Evolutionary conservation across 1,140 invertebrate genomes (phyloP).

Genomic region (Babylonia areolata): DNA sequence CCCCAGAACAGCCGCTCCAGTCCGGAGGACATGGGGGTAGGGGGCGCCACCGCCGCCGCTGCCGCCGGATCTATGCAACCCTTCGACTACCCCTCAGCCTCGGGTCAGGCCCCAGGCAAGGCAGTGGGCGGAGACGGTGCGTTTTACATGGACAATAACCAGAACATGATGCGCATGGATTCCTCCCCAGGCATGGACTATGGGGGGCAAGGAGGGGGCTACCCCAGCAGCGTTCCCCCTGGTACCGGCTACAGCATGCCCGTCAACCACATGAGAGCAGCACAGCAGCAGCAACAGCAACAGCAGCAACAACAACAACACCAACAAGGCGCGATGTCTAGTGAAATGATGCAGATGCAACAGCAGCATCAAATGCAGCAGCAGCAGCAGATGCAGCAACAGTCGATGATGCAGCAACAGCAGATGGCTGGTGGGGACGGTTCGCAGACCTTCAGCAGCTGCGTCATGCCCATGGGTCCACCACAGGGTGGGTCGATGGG

Average conservation of each 20-base stretch:
- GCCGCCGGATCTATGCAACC: constrained; percentile 47
- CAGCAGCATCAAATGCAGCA: no score
- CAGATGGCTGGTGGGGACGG: constrained; percentile 13
- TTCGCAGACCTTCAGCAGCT: constrained; percentile 33
- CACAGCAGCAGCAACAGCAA: constrained; percentile 36
- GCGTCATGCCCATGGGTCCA: constrained; percentile 35
- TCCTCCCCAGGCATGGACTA: constrained; percentile 36
- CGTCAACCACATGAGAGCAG: constrained; percentile 36
- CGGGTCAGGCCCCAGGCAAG: constrained; percentile 24
- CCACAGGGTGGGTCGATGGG: constrained; percentile 28
- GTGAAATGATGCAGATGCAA: constrained; percentile 33
- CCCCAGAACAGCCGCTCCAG: constrained; percentile 26
- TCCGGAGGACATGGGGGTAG: constrained; percentile 34
- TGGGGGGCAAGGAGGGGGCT: neutral
- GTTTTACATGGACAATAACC: constrained; percentile 66
- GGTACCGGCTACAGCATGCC: constrained; percentile 27
- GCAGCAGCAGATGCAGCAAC: constrained; percentile 39
- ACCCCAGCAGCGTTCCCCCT: neutral
- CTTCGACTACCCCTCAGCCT: constrained; percentile 52
- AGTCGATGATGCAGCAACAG: constrained; percentile 34
- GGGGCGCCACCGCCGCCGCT: neutral
- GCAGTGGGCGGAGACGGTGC: constrained; percentile 44
- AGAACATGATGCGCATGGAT: constrained; percentile 67
- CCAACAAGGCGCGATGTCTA: constrained; percentile 41
- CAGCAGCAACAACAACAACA: constrained; percentile 42